Evolutionary conservation across 2,113 vertebrate genomes (phyloP).

Genomic region (Cettia cetti): DNA sequence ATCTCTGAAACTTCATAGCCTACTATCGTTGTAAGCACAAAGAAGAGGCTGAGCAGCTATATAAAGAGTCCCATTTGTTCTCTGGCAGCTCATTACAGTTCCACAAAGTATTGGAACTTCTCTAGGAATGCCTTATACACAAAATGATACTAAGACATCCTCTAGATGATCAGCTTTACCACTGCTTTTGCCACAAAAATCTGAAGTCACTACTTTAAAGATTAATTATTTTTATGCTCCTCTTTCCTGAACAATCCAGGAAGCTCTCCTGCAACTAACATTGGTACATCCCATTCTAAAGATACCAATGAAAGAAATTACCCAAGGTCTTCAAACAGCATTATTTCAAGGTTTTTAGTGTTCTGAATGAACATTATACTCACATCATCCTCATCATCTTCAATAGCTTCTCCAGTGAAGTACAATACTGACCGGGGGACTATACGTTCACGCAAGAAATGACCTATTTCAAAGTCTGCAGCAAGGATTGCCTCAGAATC

Average conservation of each 20-base stretch:
- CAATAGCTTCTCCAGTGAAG: slow-evolving; percentile 98
- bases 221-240: background rate
- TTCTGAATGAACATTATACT: slow-evolving; percentile 29
- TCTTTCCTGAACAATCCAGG: background rate
- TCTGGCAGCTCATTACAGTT: background rate
- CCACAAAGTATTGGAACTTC: background rate
- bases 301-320: background rate
- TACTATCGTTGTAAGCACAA: background rate
- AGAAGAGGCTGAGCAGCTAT: background rate
- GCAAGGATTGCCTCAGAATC: slow-evolving; percentile 94
- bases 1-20: background rate
- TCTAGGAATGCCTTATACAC: background rate
- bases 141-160: background rate
- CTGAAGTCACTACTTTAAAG: background rate
- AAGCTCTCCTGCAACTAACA: background rate
- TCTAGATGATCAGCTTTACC: background rate
- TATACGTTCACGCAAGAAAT: slow-evolving; percentile 96
- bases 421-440: slow-evolving; percentile 95
- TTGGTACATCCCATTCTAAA: background rate
- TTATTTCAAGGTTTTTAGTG: background rate
- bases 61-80: background rate
- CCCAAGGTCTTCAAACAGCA: background rate
- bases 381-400: slow-evolving; percentile 97
- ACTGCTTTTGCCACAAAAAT: background rate
- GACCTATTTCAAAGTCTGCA: slow-evolving; percentile 98